Evolutionary conservation across 2,113 vertebrate species (phyloP).

Genomic region (Chaetodon trifascialis): DNA sequence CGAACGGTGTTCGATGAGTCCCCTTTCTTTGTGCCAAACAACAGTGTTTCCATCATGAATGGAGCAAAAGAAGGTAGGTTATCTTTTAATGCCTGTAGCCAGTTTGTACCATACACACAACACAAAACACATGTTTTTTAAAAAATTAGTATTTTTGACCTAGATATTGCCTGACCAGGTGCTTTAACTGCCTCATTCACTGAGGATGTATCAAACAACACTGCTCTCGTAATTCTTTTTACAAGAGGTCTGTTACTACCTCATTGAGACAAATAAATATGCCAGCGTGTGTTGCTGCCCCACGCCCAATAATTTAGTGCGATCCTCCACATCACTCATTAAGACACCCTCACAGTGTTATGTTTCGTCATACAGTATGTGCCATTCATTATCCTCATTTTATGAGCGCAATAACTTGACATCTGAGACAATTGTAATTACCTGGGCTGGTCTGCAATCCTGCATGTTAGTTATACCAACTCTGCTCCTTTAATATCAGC

Average conservation of each 20-base stretch:
- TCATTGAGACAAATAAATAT: constrained; percentile 66
- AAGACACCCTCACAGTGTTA: constrained; percentile 61
- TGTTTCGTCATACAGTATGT: constrained; percentile 63
- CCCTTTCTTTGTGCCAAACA: constrained; percentile 93
- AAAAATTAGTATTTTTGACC: neutral
- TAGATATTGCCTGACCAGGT: constrained; percentile 44
- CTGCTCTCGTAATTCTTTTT: constrained; percentile 49
- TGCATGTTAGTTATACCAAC: constrained; percentile 22
- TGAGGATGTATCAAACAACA: constrained; percentile 32
- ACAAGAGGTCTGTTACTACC: constrained; percentile 57
- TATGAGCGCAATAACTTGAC: constrained; percentile 76
- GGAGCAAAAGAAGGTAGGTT: constrained; percentile 93
- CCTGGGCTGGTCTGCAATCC: constrained; percentile 65
- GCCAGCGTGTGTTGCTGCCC: constrained; percentile 61
- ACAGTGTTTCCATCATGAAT: constrained; percentile 95
- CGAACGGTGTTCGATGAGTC: constrained; percentile 91
- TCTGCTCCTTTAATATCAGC: constrained; percentile 43
- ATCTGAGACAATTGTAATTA: constrained; percentile 77
- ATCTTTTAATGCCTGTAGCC: neutral
- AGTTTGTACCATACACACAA: neutral
- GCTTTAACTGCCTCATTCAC: constrained; percentile 22
- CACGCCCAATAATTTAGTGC: constrained; percentile 75
- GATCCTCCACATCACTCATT: constrained; percentile 73
- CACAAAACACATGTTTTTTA: neutral
- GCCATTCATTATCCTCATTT: constrained; percentile 71